Conservation (phyloP, 1,140 invertebrate genomes). For the Rhagoletis zephyria region DNA sequence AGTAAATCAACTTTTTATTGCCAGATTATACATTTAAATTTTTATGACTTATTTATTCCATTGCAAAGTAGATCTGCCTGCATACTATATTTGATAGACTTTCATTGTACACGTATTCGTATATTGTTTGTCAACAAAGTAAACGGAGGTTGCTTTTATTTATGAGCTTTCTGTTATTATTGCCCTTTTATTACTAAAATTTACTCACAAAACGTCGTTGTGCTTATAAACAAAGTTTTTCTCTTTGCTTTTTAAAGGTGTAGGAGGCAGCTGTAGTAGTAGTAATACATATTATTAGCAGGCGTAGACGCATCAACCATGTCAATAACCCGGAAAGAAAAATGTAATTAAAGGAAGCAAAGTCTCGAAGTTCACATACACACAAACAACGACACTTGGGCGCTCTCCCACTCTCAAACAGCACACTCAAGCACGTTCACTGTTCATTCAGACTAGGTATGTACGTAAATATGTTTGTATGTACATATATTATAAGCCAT, state of each 20-base stretch:
- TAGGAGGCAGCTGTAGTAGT: not conserved
- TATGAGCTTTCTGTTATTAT: not conserved
- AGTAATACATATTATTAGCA: not conserved
- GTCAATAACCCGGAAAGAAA: conserved; percentile 50
- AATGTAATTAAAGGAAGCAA: conserved; percentile 43
- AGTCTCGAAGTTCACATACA: conserved; percentile 7
- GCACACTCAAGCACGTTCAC: conserved; percentile 9
- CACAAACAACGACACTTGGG: not conserved
- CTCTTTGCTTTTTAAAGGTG: conserved; percentile 7
- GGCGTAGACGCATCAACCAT: not conserved
- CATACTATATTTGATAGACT: not conserved
- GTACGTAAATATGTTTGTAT: not conserved
- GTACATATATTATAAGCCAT: not conserved
- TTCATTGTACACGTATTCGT: not conserved
- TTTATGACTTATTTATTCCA: not conserved
- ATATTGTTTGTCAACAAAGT: not conserved
- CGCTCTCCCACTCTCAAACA: conserved; percentile 25
- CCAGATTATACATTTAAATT: not conserved
- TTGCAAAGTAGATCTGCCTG: not conserved
- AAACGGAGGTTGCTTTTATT: not conserved
- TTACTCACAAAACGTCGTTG: not conserved
- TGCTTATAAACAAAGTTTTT: not conserved
- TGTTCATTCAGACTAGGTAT: not conserved
- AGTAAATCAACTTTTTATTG: not conserved
- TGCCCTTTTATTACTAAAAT: not conserved